Evolutionary conservation across 2,888 invertebrate genomes (phyloP).

Genomic region (Lamproptera curius): DNA sequence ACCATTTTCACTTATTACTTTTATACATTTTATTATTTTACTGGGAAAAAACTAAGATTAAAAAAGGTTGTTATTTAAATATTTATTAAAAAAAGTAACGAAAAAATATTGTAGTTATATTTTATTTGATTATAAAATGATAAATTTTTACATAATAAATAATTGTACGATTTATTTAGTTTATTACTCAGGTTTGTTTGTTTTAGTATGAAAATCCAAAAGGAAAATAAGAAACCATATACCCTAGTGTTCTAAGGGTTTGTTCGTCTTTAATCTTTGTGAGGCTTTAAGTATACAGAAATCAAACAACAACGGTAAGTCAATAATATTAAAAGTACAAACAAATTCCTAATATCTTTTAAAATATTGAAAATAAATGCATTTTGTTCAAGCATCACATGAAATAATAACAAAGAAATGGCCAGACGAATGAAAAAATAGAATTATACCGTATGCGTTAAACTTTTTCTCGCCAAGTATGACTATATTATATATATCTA

Average conservation of each 20-base stretch:
- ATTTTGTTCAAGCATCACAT: slow-evolving; percentile 18
- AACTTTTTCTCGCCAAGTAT: slow-evolving; percentile 25
- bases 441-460: slow-evolving; percentile 21
- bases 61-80: too few species aligned
- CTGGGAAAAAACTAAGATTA: too few species aligned
- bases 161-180: too few species aligned
- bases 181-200: not conserved
- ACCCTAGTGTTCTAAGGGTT: not conserved
- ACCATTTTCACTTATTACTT: too few species aligned
- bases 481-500: too few species aligned
- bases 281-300: not conserved
- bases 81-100: too few species aligned
- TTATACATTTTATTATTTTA: too few species aligned
- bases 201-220: not conserved
- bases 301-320: slow-evolving; percentile 2
- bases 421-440: slow-evolving; percentile 21
- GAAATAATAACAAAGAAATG: slow-evolving; percentile 2
- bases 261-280: not conserved
- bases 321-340: not conserved
- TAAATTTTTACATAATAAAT: too few species aligned
- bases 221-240: not conserved
- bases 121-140: too few species aligned
- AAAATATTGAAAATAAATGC: not conserved
- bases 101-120: too few species aligned
- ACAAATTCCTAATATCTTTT: not conserved